Base-by-base conservation (phyloP, 2,113 vertebrate genomes). In the Xiphophorus hellerii region DNA sequence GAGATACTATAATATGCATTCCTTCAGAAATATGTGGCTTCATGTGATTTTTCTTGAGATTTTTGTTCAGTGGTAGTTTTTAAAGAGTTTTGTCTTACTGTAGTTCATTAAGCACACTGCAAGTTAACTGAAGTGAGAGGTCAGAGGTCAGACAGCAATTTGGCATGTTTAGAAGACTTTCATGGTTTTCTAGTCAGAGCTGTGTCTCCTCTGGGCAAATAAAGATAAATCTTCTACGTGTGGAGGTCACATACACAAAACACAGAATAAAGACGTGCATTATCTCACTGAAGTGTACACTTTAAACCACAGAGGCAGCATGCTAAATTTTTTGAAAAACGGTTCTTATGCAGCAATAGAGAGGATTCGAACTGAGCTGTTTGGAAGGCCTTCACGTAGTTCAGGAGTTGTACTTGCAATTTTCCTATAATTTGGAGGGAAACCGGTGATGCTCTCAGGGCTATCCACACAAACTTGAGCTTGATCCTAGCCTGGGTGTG, bases 171-270 rank as follows among this genome's bases (percentile, higher is more conserved):
- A 81, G 83, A 82, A 60, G 48, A 76, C 67, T 77, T 90, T 72
- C 76, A 79, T 77, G 54, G 85, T 87, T 85, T 82, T 72, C 66
- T 37, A 62, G 84, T 89, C 80, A 76, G 88, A 93, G 89, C 86
- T 92, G 88, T 73, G 82, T 76, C 64, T 83, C 69, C 72, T 74
- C 72, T 84, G 71, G 25, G 62, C 44, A 62, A 89, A 73, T 84
- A 76, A 67, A 75, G 83, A 74, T 84, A 81, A 84, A 90, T 85
- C 76, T 82, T 74, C 69, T 77, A 73, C 76, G 78, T 75, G 71
- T 70, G 79, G 67, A 58, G 84, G 84, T 88, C 87, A 84, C 35
- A 81, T 79, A 74, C 81, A 39, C 60, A 28, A 37, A 64, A 67
- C 30, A n/a, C 27, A 73, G 60, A 74, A 81, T 66, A 64, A 12